Evolutionary conservation across 92 coral and sea anemone species (phyloP), one percentile per base, ranked within the genome.

Genomic region (Palythoa caribaeorum): DNA sequence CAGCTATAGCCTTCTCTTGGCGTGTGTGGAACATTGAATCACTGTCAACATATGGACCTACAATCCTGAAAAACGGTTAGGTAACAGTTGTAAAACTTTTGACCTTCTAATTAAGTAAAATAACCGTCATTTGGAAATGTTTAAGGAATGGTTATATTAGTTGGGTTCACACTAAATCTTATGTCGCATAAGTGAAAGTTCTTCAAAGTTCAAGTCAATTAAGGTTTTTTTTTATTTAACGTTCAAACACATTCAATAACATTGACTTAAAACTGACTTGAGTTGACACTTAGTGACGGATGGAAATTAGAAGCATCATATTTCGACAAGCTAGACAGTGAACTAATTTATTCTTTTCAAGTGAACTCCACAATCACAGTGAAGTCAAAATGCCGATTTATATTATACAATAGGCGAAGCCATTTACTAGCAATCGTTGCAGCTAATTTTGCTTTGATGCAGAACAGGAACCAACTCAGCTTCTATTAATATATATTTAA

Each of bases 161-260:
- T 28, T 65, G 71, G 37, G 71, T 65, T 65, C 71, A 65, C 71
- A 65, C 71, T 65, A 70, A 70, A 70, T 70, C 38, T 70, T 19
- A 19, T 21, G 47, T 71, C 76, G 51, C 76, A 71, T 35, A 71
- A 71, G 47, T 71, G 48, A 71, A 71, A 28, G 36, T 12, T 71
- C 76, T 71, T 71, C 21, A 71, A 71, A 71, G 76, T 71, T 71
- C 51, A 71, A 71, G 76, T 71, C 48, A 71, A 71, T 16, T 28
- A 71, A 71, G 76, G 76, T 28, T 28, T 36, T 71, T 71, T 71
- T 39, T 71, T 71, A 21, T 21, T 71, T 71, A 71, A 39, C 51
- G 76, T 71, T 36, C 76, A 71, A 85, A 73, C 89, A 53, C 52
- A 59, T 86, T 86, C 79, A 36, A 72, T 36, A 86, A 75, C 68